Conservation (phyloP, 2,888 invertebrate species). For the Cheilosia urbana region DNA sequence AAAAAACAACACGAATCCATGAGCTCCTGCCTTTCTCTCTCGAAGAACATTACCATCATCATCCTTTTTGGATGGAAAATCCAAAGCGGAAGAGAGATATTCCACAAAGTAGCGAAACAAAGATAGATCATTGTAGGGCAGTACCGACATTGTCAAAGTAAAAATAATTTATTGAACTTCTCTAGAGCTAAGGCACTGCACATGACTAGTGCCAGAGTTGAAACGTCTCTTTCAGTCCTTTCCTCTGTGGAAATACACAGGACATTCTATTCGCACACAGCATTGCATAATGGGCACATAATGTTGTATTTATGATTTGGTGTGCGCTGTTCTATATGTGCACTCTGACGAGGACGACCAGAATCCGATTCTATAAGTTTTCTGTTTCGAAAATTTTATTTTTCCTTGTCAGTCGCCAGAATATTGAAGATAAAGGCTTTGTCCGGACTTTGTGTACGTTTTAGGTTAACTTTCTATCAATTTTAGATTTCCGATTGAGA, state of each 20-base stretch:
- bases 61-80: constrained; percentile 42
- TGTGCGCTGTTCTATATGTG: constrained; percentile 39
- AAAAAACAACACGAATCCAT: constrained; percentile 7
- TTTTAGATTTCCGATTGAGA: constrained; percentile 69
- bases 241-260: constrained; percentile 49
- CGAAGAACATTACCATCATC: constrained; percentile 55
- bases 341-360: constrained; percentile 16
- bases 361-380: constrained; percentile 52
- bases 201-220: constrained; percentile 66
- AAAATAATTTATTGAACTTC: constrained; percentile 74
- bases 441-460: constrained; percentile 63
- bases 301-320: constrained; percentile 70
- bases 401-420: constrained; percentile 70
- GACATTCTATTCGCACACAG: constrained; percentile 51
- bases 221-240: constrained; percentile 59
- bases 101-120: constrained; percentile 70
- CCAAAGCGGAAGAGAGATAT: constrained; percentile 69
- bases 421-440: constrained; percentile 69
- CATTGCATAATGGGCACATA: constrained; percentile 67
- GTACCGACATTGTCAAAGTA: constrained; percentile 71
- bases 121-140: constrained; percentile 71
- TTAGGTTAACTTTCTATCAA: constrained; percentile 72
- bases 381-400: constrained; percentile 63
- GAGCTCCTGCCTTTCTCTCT: constrained; percentile 7
- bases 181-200: constrained; percentile 65